phyloP scores from a whole-genome alignment of 2,797 vertebrate genomes.

The Zonotrichia albicollis region DNA sequence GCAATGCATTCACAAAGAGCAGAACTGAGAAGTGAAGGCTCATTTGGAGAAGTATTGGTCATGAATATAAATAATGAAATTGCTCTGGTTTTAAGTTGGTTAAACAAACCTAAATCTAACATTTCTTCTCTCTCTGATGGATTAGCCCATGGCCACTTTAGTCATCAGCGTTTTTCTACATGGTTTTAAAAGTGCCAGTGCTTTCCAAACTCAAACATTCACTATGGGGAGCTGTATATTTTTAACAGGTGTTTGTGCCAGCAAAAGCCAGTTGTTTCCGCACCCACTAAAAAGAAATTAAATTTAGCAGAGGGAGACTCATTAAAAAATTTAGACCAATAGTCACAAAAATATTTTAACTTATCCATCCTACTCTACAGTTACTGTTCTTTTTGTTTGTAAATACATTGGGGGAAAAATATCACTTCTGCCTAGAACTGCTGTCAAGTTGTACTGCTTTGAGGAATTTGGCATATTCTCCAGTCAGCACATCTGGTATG shows the following conservation, averaged over 20 bases:
- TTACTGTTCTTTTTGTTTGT: background rate
- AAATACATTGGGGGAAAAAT: background rate
- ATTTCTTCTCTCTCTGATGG: background rate
- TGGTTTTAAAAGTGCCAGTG: background rate
- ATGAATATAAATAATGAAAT: background rate
- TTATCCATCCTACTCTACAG: background rate
- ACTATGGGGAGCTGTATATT: background rate
- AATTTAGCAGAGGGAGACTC: background rate
- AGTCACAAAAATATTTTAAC: background rate
- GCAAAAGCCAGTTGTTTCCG: background rate
- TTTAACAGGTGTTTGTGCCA: background rate
- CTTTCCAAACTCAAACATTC: background rate
- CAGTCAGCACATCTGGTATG: slow-evolving; percentile 59
- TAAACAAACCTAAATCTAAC: background rate
- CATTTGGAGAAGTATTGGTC: background rate
- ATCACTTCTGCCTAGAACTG: background rate
- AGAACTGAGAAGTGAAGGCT: background rate
- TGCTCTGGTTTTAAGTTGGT: background rate
- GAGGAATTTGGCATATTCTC: slow-evolving; percentile 53
- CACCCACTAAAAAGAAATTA: background rate
- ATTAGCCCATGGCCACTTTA: background rate
- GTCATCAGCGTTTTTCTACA: background rate
- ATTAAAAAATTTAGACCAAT: background rate
- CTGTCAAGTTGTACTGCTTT: slow-evolving; percentile 15
- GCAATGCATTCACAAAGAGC: background rate